Evolutionary conservation across 2,113 vertebrate genomes (phyloP).

Genomic region (Crotalus tigris): DNA sequence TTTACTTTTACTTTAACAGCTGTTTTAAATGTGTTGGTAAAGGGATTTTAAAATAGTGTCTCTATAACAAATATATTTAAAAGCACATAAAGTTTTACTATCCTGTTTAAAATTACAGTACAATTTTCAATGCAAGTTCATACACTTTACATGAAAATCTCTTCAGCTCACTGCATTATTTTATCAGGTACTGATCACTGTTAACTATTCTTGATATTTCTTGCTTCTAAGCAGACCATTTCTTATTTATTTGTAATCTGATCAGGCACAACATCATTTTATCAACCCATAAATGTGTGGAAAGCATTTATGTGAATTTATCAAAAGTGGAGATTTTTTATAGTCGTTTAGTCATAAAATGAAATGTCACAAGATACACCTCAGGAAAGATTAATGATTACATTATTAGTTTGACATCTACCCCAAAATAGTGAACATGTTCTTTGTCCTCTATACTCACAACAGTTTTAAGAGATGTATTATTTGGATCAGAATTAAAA

Average conservation of each 20-base stretch:
- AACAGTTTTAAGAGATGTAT: background rate
- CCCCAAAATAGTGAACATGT: background rate
- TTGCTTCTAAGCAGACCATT: background rate
- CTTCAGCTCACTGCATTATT: background rate
- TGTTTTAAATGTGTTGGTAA: background rate
- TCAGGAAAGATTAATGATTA: background rate
- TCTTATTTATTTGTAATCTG: background rate
- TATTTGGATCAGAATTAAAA: background rate
- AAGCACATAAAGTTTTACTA: background rate
- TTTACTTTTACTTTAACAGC: background rate
- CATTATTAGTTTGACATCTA: background rate
- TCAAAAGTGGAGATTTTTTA: background rate
- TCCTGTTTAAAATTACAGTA: constrained; percentile 5
- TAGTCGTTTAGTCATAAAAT: background rate
- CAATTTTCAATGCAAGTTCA: background rate
- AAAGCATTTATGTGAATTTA: background rate
- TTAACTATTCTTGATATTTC: background rate
- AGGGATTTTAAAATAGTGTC: background rate
- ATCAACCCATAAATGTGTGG: background rate
- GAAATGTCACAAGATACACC: background rate
- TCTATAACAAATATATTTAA: background rate
- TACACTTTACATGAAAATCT: background rate
- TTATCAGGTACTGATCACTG: background rate
- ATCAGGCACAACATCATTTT: background rate
- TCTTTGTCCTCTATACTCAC: background rate